A percentile compares a stretch with the other conserved stretches of the same genome.
These are phyloP conservation scores for Hemichromis elongatus DNA, from an alignment of 2,113 vertebrate species.

Conservation along the genomic window DNA sequence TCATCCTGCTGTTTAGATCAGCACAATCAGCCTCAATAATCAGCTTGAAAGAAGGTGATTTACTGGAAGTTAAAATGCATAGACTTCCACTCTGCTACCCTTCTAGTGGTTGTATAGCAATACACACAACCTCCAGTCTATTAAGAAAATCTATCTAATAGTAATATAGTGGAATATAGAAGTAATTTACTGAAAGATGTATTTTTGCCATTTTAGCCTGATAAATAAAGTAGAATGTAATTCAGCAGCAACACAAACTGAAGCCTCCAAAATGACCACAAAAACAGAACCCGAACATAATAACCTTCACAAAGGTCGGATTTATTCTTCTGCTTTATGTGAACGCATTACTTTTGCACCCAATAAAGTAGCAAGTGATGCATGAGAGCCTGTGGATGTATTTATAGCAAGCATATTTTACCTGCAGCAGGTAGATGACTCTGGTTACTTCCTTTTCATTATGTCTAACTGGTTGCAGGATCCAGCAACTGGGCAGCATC, in stretches of 20 bases:
- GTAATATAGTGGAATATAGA: not conserved
- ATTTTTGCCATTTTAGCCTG: not conserved
- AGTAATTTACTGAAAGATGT: not conserved
- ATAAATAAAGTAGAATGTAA: not conserved
- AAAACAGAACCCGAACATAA: not conserved
- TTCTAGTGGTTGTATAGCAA: not conserved
- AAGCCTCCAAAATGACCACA: not conserved
- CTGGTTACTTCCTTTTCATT: constrained; percentile 80
- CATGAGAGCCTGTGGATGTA: not conserved
- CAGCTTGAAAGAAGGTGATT: not conserved
- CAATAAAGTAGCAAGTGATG: not conserved
- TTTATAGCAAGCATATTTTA: constrained; percentile 43
- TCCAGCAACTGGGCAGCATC: constrained; percentile 92
- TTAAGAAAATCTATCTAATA: not conserved
- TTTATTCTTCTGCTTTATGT: not conserved
- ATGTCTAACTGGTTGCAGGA: constrained; percentile 80
- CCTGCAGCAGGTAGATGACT: constrained; percentile 88
- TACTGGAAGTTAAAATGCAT: not conserved
- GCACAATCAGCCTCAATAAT: not conserved
- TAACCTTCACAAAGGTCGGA: not conserved
- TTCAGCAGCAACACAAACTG: not conserved
- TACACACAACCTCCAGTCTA: not conserved
- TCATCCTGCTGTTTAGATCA: not conserved
- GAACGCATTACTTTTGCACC: not conserved
- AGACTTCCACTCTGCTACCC: not conserved